These are phyloP conservation scores for Meloidogyne hapla DNA, from an alignment of 1,140 invertebrate species.

Conservation along the genomic window DNA sequence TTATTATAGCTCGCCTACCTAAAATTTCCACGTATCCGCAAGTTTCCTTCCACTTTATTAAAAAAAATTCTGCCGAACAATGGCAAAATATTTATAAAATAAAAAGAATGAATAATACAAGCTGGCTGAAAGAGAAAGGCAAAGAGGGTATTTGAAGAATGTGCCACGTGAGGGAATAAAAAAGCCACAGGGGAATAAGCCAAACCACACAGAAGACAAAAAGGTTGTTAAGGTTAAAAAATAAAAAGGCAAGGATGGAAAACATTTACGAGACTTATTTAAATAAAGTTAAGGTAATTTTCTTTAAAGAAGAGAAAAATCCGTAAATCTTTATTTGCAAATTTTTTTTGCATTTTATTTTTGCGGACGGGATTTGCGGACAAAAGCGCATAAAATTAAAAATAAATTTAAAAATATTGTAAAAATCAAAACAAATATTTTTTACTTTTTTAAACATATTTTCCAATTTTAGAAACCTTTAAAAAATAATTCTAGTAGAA, in stretches of 20 bases:
- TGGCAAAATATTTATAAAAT: not conserved
- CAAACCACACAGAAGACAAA: not conserved
- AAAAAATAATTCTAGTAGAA: no score
- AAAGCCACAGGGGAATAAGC: not conserved
- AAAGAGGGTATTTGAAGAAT: not conserved
- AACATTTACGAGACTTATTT: no score
- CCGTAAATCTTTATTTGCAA: no score
- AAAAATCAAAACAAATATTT: no score
- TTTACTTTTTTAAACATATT: not conserved
- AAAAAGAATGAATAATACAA: not conserved
- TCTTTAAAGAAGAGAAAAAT: no score
- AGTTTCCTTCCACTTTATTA: not conserved
- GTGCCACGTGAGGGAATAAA: not conserved
- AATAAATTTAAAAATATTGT: no score
- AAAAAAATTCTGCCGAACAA: not conserved
- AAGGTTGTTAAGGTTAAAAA: not conserved
- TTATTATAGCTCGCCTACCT: no score
- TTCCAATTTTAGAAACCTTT: not conserved
- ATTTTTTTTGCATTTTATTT: no score
- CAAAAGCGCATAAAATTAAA: no score
- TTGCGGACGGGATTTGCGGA: no score
- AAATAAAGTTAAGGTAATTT: no score
- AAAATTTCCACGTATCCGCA: no score
- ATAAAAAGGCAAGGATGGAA: not conserved
- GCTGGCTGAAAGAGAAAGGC: not conserved